A percentile compares a stretch with the other conserved stretches of the same genome.
These are phyloP conservation scores for Aepyceros melampus DNA, from an alignment of 2,113 vertebrate genomes.

Conservation along the genomic window DNA sequence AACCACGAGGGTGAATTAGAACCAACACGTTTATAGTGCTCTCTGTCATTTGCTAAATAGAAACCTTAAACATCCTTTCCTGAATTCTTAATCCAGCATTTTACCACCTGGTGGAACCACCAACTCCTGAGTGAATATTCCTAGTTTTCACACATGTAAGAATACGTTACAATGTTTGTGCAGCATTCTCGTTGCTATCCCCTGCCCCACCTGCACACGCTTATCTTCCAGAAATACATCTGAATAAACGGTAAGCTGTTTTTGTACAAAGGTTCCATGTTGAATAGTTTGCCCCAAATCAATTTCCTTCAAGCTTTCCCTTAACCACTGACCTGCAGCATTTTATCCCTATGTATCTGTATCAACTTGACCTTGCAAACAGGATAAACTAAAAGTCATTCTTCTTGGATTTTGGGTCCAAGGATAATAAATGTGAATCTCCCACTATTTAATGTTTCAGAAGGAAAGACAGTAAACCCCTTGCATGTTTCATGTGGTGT, in stretches of 20 bases:
- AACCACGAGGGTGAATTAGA: conserved; percentile 43
- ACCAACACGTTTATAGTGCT: conserved; percentile 55
- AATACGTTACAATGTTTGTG: not conserved
- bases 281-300: not conserved
- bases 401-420: not conserved
- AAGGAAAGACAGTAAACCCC: not conserved
- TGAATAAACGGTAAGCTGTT: conserved; percentile 22
- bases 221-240: conserved; percentile 48
- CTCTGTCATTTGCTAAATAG: conserved; percentile 18
- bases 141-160: conserved; percentile 23
- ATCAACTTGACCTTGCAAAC: not conserved
- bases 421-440: not conserved
- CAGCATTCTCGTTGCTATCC: not conserved
- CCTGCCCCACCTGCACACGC: not conserved
- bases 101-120: conserved; percentile 43
- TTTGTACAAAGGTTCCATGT: conserved; percentile 34
- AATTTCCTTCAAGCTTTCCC: not conserved
- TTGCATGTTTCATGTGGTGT: not conserved
- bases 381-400: not conserved
- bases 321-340: not conserved
- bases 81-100: conserved; percentile 59
- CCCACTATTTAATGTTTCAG: not conserved
- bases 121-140: not conserved
- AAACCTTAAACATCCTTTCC: conserved; percentile 50
- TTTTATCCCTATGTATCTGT: not conserved